Evolutionary conservation across 2,888 invertebrate species (phyloP), one percentile per base, ranked within the genome.

Genomic region (Ctenicera cuprea): DNA sequence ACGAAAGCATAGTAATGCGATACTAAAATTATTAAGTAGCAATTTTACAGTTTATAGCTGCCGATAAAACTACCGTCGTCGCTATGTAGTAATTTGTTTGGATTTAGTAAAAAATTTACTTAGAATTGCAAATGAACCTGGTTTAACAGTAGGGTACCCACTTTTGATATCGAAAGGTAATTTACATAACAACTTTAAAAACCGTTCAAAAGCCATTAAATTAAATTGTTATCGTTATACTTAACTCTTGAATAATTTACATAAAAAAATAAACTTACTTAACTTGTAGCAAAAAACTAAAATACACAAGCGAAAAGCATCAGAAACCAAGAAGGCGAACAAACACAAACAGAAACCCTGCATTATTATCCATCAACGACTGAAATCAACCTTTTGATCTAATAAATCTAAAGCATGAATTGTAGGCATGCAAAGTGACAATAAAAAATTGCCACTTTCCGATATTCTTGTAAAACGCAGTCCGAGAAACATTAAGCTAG

Each of bases 1-100:
- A 59, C 59, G 59, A 59, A 59, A 59, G 22, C 52, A 37, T 38
- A 30, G 20, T 38, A 38, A 33, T 20, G 38, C 33, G 14, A 33
- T 18, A 48, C 14, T 59, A 38, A 59, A 59, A 59, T 59, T 37
- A 59, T 59, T 59, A 59, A 59, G 30, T 37, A 59, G 59, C 59
- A 59, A 59, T 59, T 59, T 59, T 59, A 33, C 14, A 14, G 38
- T 59, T 59, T 59, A 59, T 38, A 33, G 38, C 59, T 38, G 16
- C 20, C 59, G 37, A 59, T 59, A 59, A 59, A 59, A 59, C 30
- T n/a, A 30, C 52, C 52, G 52, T 52, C 22, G 52, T 52, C 52
- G 52, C 52, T 52, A 20, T 52, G 52, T 52, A 52, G 52, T 52
- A 52, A 52, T 52, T 52, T 52, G 52, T 52, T 52, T 12, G 52